Conservation (phyloP, 2,888 invertebrate species). For the Apotomis betuletana region DNA sequence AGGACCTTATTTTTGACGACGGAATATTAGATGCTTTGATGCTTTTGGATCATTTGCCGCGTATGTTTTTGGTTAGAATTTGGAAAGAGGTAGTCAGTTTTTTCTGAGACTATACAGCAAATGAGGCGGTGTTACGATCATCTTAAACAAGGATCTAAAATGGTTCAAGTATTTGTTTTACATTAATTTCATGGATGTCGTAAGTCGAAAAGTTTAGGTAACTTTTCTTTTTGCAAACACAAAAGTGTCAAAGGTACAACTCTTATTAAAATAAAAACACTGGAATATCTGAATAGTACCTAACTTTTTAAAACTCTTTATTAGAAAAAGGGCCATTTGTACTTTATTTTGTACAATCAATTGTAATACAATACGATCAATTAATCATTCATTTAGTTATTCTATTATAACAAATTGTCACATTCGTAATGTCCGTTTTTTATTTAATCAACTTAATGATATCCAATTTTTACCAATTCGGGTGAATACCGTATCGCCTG, state of each 20-base stretch:
- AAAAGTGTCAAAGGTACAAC: no score
- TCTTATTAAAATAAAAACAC: no score
- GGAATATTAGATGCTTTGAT: conserved; percentile 32
- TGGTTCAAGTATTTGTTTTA: no score
- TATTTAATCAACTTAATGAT: conserved; percentile 52
- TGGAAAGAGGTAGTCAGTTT: background rate
- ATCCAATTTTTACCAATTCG: conserved; percentile 69
- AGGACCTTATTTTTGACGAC: conserved; percentile 32
- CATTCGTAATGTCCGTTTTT: conserved; percentile 31
- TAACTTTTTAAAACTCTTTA: no score
- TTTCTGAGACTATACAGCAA: background rate
- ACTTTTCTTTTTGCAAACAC: no score
- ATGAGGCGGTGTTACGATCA: no score
- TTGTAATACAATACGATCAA: conserved; percentile 5
- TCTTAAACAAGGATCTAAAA: no score
- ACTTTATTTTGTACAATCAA: background rate
- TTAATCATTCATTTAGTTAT: conserved; percentile 26
- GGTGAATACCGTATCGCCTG: conserved; percentile 54
- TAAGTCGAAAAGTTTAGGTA: no score
- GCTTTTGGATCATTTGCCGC: conserved; percentile 17
- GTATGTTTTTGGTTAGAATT: conserved; percentile 5
- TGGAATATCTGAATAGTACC: no score
- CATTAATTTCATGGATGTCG: no score
- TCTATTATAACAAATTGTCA: conserved; percentile 25
- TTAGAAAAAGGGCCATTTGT: no score